These are phyloP conservation scores for Conops quadrifasciatus DNA, from an alignment of 2,888 invertebrate genomes.

Conservation along the genomic window DNA sequence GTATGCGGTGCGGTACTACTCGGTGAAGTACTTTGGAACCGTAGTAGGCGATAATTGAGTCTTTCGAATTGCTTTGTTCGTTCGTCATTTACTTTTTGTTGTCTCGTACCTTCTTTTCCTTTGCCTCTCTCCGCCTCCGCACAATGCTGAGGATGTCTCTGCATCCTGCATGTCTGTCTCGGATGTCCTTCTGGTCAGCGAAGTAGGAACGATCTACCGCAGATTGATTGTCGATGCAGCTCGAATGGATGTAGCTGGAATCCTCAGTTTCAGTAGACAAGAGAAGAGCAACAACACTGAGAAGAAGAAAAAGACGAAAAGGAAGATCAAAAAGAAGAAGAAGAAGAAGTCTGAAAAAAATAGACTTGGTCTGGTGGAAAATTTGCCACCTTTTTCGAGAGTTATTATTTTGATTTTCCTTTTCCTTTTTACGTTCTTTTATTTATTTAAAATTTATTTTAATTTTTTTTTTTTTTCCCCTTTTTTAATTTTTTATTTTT, in stretches of 20 bases:
- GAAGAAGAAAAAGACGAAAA: not conserved
- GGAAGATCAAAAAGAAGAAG: not conserved
- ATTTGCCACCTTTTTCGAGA: not conserved
- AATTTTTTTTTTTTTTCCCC: not conserved
- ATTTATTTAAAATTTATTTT: no score
- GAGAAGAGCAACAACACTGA: not conserved
- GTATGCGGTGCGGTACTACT: not conserved
- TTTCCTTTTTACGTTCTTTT: no score
- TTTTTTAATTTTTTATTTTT: no score
- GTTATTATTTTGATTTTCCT: no score
- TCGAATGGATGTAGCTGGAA: conserved; percentile 16
- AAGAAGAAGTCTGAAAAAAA: not conserved
- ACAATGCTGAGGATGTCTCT: not conserved
- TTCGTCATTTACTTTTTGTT: not conserved
- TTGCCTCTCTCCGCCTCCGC: not conserved
- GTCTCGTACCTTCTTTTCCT: not conserved
- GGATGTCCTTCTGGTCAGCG: conserved; percentile 26
- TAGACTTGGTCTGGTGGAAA: not conserved
- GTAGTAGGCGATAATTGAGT: conserved; percentile 23
- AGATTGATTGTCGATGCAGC: conserved; percentile 23
- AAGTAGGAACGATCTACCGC: conserved; percentile 24
- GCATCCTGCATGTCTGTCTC: conserved; percentile 29
- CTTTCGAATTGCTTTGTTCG: not conserved
- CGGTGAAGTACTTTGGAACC: not conserved
- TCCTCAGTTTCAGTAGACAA: no score